Percentiles rank a stretch among this genome's conserved stretches.
phyloP scores from a whole-genome alignment of 2,797 vertebrate genomes.

The Propithecus perrieri region DNA sequence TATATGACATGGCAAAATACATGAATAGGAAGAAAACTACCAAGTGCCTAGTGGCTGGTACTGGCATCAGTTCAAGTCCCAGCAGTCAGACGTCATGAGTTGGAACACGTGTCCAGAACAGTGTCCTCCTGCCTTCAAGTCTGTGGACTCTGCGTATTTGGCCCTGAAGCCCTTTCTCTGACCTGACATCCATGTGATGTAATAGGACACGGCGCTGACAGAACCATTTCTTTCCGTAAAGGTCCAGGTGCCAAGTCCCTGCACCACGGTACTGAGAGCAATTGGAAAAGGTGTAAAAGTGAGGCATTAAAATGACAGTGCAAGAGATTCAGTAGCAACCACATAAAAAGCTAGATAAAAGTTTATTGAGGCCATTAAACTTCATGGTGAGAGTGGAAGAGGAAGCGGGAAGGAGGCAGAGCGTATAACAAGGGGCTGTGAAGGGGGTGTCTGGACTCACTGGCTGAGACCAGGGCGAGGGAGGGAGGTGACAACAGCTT shows the following conservation, averaged over 20 bases:
- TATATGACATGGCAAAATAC: neutral
- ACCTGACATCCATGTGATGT: neutral
- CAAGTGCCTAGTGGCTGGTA: rapidly evolving
- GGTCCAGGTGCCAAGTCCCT: neutral
- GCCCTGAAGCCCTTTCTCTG: neutral
- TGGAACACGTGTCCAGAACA: neutral
- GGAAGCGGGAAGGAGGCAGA: neutral
- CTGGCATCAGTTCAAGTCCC: neutral
- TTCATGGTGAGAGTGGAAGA: neutral
- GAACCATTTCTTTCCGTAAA: neutral
- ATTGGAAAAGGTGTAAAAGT: neutral
- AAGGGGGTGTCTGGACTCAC: neutral
- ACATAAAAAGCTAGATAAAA: conserved; percentile 51
- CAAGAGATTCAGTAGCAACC: neutral
- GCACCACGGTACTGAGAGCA: neutral
- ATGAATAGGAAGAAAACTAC: neutral
- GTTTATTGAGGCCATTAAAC: conserved; percentile 44
- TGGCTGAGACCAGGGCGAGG: too few relatives aligned
- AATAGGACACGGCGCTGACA: neutral
- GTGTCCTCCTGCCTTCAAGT: neutral
- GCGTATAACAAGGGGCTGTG: neutral
- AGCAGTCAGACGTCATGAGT: neutral
- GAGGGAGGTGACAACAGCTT: too few relatives aligned
- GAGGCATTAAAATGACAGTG: neutral
- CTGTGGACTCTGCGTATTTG: neutral